Percentiles rank a stretch among this genome's conserved stretches.
Conservation (phyloP, 2,797 vertebrate species). For the Sebastolobus altivelis region DNA sequence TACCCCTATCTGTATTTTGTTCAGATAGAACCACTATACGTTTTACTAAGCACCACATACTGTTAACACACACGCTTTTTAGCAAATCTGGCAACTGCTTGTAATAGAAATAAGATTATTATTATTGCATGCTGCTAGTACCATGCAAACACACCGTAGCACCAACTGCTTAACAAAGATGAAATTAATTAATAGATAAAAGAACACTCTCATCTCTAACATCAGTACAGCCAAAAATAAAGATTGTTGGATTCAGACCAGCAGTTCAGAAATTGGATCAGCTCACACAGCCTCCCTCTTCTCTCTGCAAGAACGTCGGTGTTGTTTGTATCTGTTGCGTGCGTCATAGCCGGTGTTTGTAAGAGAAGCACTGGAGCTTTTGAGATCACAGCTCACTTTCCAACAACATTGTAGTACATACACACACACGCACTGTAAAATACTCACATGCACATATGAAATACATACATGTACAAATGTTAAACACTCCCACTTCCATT, state of each 20-base stretch:
- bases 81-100: neutral
- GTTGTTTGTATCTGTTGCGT: slow-evolving; percentile 6
- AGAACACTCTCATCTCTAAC: neutral
- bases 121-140: neutral
- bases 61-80: neutral
- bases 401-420: neutral
- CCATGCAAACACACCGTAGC: neutral
- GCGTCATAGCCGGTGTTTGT: slow-evolving; percentile 24
- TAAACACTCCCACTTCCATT: no score
- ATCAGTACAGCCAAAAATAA: neutral
- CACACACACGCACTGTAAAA: neutral
- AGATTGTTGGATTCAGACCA: neutral
- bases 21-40: neutral
- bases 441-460: neutral
- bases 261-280: neutral
- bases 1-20: neutral
- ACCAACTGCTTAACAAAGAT: neutral
- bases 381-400: slow-evolving; percentile 3
- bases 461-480: no score
- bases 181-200: neutral
- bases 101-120: neutral
- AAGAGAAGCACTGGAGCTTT: neutral
- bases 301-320: neutral
- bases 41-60: neutral
- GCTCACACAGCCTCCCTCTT: neutral